These are phyloP conservation scores for Saccostrea echinata DNA, from an alignment of 1,140 invertebrate genomes.

Conservation along the genomic window DNA sequence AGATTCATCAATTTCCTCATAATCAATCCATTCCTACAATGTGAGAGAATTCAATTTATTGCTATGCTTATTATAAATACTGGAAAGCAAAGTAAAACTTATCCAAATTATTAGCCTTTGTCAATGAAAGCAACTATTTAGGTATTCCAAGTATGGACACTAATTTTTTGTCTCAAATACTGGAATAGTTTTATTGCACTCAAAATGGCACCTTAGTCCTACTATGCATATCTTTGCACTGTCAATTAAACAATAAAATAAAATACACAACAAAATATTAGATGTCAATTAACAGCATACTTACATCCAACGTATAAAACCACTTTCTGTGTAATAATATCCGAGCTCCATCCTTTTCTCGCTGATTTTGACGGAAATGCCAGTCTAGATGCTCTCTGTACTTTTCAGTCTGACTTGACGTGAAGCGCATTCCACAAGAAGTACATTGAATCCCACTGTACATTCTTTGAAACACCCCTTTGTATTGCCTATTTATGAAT, in stretches of 20 bases:
- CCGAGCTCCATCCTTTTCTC: conserved; percentile 90
- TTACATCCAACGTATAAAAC: conserved; percentile 89
- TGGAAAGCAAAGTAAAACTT: too few relatives aligned
- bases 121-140: too few relatives aligned
- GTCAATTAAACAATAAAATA: too few relatives aligned
- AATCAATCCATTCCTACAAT: conserved; percentile 93
- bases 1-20: conserved; percentile 95
- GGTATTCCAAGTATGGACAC: too few relatives aligned
- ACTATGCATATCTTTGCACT: too few relatives aligned
- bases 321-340: conserved; percentile 91
- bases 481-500: conserved; percentile 82
- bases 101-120: too few relatives aligned
- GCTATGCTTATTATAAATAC: not conserved
- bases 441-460: conserved; percentile 96
- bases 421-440: conserved; percentile 94
- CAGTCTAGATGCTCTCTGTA: conserved; percentile 97
- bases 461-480: conserved; percentile 85
- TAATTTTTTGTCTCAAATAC: too few relatives aligned
- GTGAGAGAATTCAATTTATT: not conserved
- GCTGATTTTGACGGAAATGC: conserved; percentile 96
- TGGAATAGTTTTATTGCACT: too few relatives aligned
- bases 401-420: conserved; percentile 90
- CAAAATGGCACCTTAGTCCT: too few relatives aligned
- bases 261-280: too few relatives aligned
- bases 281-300: conserved; percentile 46